Conservation (phyloP, 1,140 invertebrate genomes). For the Neodiprion lecontei region DNA sequence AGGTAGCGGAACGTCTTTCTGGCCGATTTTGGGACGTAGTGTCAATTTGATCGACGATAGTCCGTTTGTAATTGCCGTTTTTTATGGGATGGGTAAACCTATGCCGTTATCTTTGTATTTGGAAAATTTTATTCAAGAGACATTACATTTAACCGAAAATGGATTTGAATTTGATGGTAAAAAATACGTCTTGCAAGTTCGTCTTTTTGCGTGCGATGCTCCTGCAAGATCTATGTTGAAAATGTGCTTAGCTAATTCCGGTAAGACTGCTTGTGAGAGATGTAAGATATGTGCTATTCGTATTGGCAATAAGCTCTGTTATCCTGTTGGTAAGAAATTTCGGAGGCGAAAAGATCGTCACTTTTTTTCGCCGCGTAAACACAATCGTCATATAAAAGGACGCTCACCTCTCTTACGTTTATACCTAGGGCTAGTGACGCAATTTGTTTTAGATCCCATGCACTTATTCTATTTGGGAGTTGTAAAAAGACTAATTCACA, state of each 20-base stretch:
- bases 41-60: conserved; percentile 9
- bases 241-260: conserved; percentile 23
- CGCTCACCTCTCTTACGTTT: neutral
- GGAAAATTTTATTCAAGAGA: conserved; percentile 32
- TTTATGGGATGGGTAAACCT: conserved; percentile 35
- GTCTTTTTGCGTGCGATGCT: conserved; percentile 31
- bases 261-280: conserved; percentile 31
- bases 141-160: conserved; percentile 18
- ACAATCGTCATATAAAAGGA: neutral
- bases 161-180: conserved; percentile 22
- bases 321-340: conserved; percentile 12
- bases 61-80: conserved; percentile 35
- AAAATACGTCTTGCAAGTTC: conserved; percentile 14
- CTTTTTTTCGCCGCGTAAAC: neutral
- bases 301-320: conserved; percentile 22
- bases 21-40: conserved; percentile 27
- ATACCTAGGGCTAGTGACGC: conserved; percentile 24
- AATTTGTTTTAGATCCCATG: conserved; percentile 35
- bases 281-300: conserved; percentile 27
- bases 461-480: conserved; percentile 34
- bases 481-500: conserved; percentile 28
- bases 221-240: conserved; percentile 28
- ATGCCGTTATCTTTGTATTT: conserved; percentile 25
- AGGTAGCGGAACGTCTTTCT: conserved; percentile 30
- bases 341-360: neutral